A percentile compares a stretch with the other conserved stretches of the same genome.
These are phyloP conservation scores for Julus scandinavius DNA, from an alignment of 2,888 invertebrate species.

Conservation along the genomic window DNA sequence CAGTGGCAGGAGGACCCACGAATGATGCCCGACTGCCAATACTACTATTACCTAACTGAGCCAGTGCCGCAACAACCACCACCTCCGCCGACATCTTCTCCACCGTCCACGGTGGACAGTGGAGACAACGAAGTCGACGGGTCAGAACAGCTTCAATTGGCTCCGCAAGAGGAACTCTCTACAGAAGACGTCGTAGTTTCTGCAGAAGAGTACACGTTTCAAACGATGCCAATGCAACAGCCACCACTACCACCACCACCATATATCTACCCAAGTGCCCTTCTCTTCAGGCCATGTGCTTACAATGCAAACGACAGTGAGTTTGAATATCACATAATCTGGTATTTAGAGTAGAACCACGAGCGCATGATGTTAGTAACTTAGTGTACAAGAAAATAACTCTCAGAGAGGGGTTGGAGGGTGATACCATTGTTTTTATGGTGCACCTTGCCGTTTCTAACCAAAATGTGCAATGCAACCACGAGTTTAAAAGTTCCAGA, in stretches of 20 bases:
- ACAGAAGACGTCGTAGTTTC: not conserved
- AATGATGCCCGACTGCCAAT: conserved; percentile 7
- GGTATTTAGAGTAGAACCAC: not conserved
- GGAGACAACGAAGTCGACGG: conserved; percentile 28
- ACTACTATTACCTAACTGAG: conserved; percentile 50
- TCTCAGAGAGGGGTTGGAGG: too few relatives aligned
- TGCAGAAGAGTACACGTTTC: not conserved
- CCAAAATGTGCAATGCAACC: too few relatives aligned
- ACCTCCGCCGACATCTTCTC: conserved; percentile 3
- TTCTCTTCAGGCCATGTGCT: conserved; percentile 29
- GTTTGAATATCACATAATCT: not conserved
- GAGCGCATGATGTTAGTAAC: not conserved
- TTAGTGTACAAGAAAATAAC: too few relatives aligned
- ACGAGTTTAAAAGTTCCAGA: too few relatives aligned
- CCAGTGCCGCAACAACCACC: conserved; percentile 47
- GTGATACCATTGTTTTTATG: too few relatives aligned
- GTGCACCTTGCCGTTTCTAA: too few relatives aligned
- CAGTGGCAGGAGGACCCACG: conserved; percentile 54
- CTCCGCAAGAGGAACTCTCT: not conserved
- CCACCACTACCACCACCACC: conserved; percentile 41
- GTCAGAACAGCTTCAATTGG: not conserved
- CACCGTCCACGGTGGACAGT: not conserved
- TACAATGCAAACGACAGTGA: conserved; percentile 41
- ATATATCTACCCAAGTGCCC: not conserved
- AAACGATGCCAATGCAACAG: not conserved